phyloP scores from a whole-genome alignment of 2,888 invertebrate species.

The Dermolepida albohirtum region DNA sequence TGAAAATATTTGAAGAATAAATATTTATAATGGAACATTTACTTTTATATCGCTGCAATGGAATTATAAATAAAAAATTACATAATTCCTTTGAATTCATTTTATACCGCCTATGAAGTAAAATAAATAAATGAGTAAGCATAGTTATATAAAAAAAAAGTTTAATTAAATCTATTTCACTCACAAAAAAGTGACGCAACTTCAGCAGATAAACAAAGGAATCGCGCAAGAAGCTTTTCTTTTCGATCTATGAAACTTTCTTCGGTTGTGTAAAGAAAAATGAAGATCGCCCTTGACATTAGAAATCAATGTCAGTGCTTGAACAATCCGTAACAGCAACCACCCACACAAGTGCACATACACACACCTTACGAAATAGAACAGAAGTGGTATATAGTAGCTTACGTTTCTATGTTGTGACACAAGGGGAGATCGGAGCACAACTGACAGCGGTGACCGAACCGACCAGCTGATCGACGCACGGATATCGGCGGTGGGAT shows the following conservation, averaged over 20 bases:
- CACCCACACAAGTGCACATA: slow-evolving; percentile 23
- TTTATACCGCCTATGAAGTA: background rate
- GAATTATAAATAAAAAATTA: slow-evolving; percentile 24
- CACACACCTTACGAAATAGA: slow-evolving; percentile 26
- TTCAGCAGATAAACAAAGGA: slow-evolving; percentile 28
- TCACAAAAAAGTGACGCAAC: slow-evolving; percentile 21
- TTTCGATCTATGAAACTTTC: slow-evolving; percentile 20
- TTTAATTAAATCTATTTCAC: slow-evolving; percentile 4
- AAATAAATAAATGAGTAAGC: background rate
- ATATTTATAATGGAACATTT: slow-evolving; percentile 27
- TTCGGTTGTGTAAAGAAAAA: slow-evolving; percentile 22
- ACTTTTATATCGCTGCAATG: slow-evolving; percentile 9
- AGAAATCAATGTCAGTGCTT: slow-evolving; percentile 40
- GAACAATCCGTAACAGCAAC: slow-evolving; percentile 27
- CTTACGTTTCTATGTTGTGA: slow-evolving; percentile 51
- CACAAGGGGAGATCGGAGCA: slow-evolving; percentile 55
- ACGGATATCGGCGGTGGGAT: slow-evolving; percentile 39
- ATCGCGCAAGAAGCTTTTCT: slow-evolving; percentile 20
- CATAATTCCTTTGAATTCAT: slow-evolving; percentile 3
- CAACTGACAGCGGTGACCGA: slow-evolving; percentile 54
- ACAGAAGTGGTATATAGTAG: slow-evolving; percentile 20
- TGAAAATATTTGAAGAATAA: slow-evolving; percentile 13
- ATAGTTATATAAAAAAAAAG: slow-evolving; percentile 2
- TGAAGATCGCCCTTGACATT: slow-evolving; percentile 38
- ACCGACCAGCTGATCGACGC: slow-evolving; percentile 53